These are phyloP conservation scores for Lethrus apterus DNA, from an alignment of 1,140 invertebrate genomes.

Conservation along the genomic window DNA sequence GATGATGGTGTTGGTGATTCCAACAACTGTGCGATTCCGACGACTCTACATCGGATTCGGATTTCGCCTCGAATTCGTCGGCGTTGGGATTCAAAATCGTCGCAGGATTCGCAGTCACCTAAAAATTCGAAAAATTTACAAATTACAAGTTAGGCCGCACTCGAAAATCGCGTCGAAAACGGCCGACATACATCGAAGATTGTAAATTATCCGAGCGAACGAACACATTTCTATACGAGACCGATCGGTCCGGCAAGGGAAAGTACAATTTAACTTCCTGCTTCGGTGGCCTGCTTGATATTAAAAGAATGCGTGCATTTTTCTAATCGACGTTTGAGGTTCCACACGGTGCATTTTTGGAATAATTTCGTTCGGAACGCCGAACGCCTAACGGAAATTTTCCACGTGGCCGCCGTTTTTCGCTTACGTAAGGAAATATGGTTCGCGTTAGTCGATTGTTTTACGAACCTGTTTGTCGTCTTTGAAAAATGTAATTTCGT, in stretches of 20 bases:
- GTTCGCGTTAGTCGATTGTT: too few species aligned
- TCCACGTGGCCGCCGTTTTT: too few species aligned
- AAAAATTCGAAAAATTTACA: slow-evolving; percentile 14
- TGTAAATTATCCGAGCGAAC: slow-evolving; percentile 21
- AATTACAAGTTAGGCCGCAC: too few species aligned
- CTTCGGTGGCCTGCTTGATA: slow-evolving; percentile 20
- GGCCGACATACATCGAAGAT: slow-evolving; percentile 20
- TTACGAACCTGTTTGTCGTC: too few species aligned
- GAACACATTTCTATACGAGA: slow-evolving; percentile 9
- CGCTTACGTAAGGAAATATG: too few species aligned
- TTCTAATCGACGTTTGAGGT: neutral
- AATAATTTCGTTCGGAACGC: too few species aligned
- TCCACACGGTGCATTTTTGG: neutral
- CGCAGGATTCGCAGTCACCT: slow-evolving; percentile 27
- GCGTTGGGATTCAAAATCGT: slow-evolving; percentile 36
- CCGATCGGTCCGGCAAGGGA: slow-evolving; percentile 25
- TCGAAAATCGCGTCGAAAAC: neutral
- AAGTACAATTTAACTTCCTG: slow-evolving; percentile 28
- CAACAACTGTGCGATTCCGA: slow-evolving; percentile 22
- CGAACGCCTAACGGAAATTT: too few species aligned
- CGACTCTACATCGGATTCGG: slow-evolving; percentile 19
- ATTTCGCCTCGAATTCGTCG: slow-evolving; percentile 33
- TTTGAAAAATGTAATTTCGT: neutral
- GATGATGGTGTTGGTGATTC: slow-evolving; percentile 17
- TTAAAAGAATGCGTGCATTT: too few species aligned